Evolutionary conservation across 2,888 invertebrate species (phyloP).

Genomic region (Saturnia pavonia): DNA sequence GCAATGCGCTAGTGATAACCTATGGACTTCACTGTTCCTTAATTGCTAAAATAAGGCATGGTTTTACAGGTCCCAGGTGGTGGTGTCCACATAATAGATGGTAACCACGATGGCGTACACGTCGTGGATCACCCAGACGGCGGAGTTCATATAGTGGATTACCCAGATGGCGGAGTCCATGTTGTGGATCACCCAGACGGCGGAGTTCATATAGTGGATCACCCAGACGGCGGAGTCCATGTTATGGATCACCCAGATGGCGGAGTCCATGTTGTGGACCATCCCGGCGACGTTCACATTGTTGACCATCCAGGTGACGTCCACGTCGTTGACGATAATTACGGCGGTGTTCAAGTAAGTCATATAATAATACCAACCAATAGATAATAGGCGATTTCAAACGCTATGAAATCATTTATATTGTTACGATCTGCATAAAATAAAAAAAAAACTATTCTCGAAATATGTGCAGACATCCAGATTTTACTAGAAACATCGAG

Average conservation of each 20-base stretch:
- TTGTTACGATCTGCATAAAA: too few species aligned
- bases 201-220: conserved; percentile 33
- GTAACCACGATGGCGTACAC: conserved; percentile 16
- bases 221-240: conserved; percentile 21
- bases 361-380: too few species aligned
- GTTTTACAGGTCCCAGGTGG: conserved; percentile 23
- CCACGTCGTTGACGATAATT: not conserved
- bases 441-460: too few species aligned
- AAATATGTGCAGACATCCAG: too few species aligned
- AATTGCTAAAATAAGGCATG: not conserved
- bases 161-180: conserved; percentile 25
- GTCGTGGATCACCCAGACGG: conserved; percentile 25
- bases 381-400: too few species aligned
- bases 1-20: too few species aligned
- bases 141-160: conserved; percentile 31
- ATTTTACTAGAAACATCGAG: too few species aligned
- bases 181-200: conserved; percentile 29
- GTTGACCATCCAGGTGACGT: conserved; percentile 1
- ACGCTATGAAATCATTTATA: too few species aligned
- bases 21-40: too few species aligned
- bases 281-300: not conserved
- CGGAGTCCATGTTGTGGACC: not conserved
- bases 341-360: conserved; percentile 7
- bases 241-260: conserved; percentile 24
- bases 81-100: conserved; percentile 14